A percentile compares a stretch with the other conserved stretches of the same genome.
These are phyloP conservation scores for Neogale vison DNA, from an alignment of 2,113 vertebrate species.

Conservation along the genomic window DNA sequence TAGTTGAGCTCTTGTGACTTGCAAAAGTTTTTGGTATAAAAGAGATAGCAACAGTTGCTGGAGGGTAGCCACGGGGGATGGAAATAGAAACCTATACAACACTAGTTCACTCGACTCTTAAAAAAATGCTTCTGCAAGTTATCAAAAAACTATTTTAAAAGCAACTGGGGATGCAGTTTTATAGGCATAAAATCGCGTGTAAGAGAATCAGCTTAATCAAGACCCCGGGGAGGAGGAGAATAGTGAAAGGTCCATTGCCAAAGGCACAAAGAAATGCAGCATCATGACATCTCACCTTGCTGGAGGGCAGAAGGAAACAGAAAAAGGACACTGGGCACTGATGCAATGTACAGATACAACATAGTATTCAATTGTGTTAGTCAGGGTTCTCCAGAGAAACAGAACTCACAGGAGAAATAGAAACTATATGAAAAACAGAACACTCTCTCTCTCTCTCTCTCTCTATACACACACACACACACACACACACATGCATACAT, in stretches of 20 bases:
- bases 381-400: not conserved
- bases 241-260: not conserved
- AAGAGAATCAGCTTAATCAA: conserved; percentile 44
- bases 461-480: no score
- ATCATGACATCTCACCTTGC: not conserved
- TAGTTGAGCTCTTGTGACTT: conserved; percentile 59
- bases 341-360: not conserved
- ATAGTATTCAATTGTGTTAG: not conserved
- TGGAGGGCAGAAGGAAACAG: not conserved
- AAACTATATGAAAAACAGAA: not conserved
- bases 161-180: conserved; percentile 39
- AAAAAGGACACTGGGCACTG: not conserved
- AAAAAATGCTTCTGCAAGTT: conserved; percentile 55
- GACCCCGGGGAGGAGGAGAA: not conserved
- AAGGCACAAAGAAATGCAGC: not conserved
- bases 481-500: no score
- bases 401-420: not conserved
- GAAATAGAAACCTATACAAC: conserved; percentile 41
- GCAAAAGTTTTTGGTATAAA: conserved; percentile 66
- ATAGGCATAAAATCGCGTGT: not conserved
- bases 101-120: conserved; percentile 23
- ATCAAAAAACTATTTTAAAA: conserved; percentile 45
- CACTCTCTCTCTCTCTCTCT: no score
- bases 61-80: conserved; percentile 51
- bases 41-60: conserved; percentile 49